A percentile compares a stretch with the other conserved stretches of the same genome.
Conservation (phyloP, 2,888 invertebrate genomes). For the Lochmaea capreae region DNA sequence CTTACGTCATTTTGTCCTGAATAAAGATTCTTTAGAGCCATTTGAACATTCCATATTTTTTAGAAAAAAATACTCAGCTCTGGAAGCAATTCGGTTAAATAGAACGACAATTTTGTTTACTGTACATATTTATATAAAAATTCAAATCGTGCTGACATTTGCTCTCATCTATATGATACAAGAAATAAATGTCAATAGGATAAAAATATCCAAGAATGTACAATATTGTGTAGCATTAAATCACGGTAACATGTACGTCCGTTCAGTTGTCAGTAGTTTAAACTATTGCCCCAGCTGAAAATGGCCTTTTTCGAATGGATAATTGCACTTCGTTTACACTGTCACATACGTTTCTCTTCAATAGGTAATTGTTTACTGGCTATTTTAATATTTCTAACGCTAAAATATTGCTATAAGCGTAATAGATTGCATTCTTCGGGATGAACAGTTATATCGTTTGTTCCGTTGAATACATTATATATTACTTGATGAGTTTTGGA, state of each 20-base stretch:
- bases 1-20: too few species aligned
- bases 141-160: conserved; percentile 2
- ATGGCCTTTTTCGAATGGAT: conserved; percentile 58
- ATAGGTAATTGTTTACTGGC: conserved; percentile 56
- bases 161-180: conserved; percentile 4
- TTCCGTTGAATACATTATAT: background rate
- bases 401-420: conserved; percentile 17
- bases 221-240: conserved; percentile 51
- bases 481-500: too few species aligned
- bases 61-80: too few species aligned
- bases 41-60: too few species aligned
- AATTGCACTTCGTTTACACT: conserved; percentile 60
- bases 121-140: background rate
- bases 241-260: conserved; percentile 56
- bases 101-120: too few species aligned
- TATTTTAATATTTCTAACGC: conserved; percentile 34
- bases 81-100: too few species aligned
- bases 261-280: conserved; percentile 53
- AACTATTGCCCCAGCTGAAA: conserved; percentile 55
- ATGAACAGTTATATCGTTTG: conserved; percentile 4
- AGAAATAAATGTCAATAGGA: conserved; percentile 31
- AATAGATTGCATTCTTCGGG: conserved; percentile 5
- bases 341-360: conserved; percentile 59
- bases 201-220: conserved; percentile 45
- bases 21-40: too few species aligned